Percentiles rank a stretch among this genome's conserved stretches.
Evolutionary conservation across 2,113 vertebrate genomes (phyloP).

Genomic region (Ctenomys sociabilis): DNA sequence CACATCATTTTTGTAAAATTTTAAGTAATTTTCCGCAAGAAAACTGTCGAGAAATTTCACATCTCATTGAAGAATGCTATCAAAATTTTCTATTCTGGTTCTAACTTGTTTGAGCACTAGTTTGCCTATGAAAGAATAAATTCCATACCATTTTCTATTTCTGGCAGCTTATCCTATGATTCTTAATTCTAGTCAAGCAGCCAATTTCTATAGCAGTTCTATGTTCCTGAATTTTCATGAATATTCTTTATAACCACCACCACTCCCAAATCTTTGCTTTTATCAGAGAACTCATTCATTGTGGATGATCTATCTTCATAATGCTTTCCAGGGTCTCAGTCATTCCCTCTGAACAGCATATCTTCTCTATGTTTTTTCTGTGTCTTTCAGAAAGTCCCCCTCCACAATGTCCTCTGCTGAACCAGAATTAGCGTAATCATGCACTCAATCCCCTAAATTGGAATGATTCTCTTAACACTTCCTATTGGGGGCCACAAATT

Average conservation of each 20-base stretch:
- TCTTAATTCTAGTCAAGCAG: background rate
- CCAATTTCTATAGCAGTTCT: background rate
- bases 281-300: background rate
- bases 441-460: no score
- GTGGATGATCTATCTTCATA: background rate
- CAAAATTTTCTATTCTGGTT: background rate
- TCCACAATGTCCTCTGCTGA: background rate
- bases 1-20: background rate
- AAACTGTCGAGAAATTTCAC: background rate
- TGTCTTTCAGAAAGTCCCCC: background rate
- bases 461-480: background rate
- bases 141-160: background rate
- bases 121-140: background rate
- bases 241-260: background rate
- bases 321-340: background rate
- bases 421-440: background rate
- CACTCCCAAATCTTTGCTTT: background rate
- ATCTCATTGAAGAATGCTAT: background rate
- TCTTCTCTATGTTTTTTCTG: background rate
- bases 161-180: background rate
- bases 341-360: background rate
- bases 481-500: no score
- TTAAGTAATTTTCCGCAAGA: background rate
- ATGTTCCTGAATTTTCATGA: background rate
- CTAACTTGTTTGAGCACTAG: background rate